Evolutionary conservation across 1,140 invertebrate genomes (phyloP).

Genomic region (Zophobas atratus): DNA sequence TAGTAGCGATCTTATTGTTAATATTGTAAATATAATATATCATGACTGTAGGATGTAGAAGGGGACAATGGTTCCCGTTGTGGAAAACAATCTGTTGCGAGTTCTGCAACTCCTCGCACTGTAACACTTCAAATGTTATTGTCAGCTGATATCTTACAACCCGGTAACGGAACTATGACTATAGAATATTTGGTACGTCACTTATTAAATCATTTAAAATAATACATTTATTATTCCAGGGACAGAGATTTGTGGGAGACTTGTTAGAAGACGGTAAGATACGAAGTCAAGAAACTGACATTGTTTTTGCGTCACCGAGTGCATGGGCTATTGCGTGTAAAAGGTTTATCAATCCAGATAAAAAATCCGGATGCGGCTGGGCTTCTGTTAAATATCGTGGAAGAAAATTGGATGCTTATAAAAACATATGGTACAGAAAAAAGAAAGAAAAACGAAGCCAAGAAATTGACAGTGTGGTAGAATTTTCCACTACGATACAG

Average conservation of each 20-base stretch:
- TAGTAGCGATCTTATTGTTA: constrained; percentile 52
- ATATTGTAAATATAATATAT: constrained; percentile 49
- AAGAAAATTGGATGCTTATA: constrained; percentile 89
- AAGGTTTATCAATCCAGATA: constrained; percentile 90
- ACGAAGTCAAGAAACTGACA: constrained; percentile 88
- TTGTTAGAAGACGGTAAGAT: constrained; percentile 90
- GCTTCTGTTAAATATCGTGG: constrained; percentile 88
- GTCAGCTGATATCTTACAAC: constrained; percentile 84
- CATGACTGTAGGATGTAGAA: constrained; percentile 69
- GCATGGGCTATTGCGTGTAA: constrained; percentile 95
- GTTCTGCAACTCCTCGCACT: constrained; percentile 75
- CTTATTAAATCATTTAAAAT: constrained; percentile 37
- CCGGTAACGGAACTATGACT: constrained; percentile 86
- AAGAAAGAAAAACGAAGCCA: constrained; percentile 71
- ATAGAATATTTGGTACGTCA: constrained; percentile 86
- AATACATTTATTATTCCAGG: constrained; percentile 70
- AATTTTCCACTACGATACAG: constrained; percentile 68
- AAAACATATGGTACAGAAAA: constrained; percentile 86
- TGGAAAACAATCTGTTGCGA: constrained; percentile 60
- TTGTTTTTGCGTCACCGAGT: constrained; percentile 91
- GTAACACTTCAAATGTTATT: constrained; percentile 89
- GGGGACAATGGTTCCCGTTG: constrained; percentile 69
- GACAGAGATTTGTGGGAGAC: constrained; percentile 91
- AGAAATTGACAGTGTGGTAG: constrained; percentile 49
- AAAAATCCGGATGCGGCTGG: constrained; percentile 94